Conservation (phyloP, 2,888 invertebrate species). For the Napeogenes inachia region DNA sequence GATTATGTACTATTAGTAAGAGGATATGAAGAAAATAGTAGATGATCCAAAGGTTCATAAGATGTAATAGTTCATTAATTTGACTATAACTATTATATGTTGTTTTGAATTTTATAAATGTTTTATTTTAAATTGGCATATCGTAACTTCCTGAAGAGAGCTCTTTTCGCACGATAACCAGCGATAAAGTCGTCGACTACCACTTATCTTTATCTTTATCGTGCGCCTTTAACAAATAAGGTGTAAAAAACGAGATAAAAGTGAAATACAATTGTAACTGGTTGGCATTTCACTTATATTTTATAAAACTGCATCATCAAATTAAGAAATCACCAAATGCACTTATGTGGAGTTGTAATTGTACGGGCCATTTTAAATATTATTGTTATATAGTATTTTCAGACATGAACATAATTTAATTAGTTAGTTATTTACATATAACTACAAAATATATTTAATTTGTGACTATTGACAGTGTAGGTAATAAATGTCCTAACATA, state of each 20-base stretch:
- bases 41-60: too few relatives aligned
- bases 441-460: too few relatives aligned
- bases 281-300: constrained; percentile 17
- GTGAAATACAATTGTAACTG: constrained; percentile 53
- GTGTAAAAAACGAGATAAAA: constrained; percentile 72
- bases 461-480: too few relatives aligned
- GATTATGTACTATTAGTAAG: too few relatives aligned
- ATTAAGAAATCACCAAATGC: background rate
- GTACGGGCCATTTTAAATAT: too few relatives aligned
- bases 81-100: background rate
- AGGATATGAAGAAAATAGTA: too few relatives aligned
- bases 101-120: constrained; percentile 20
- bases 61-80: too few relatives aligned
- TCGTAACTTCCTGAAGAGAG: constrained; percentile 55
- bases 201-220: constrained; percentile 73
- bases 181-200: constrained; percentile 65
- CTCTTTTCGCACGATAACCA: constrained; percentile 61
- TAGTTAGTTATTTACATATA: too few relatives aligned
- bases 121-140: constrained; percentile 32
- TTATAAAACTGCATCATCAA: constrained; percentile 4
- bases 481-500: too few relatives aligned
- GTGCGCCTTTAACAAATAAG: constrained; percentile 74
- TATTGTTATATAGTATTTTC: too few relatives aligned
- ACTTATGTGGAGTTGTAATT: too few relatives aligned
- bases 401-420: too few relatives aligned